Conservation (phyloP, 2,888 invertebrate genomes). For the Liopterus haemorrhoidalis region DNA sequence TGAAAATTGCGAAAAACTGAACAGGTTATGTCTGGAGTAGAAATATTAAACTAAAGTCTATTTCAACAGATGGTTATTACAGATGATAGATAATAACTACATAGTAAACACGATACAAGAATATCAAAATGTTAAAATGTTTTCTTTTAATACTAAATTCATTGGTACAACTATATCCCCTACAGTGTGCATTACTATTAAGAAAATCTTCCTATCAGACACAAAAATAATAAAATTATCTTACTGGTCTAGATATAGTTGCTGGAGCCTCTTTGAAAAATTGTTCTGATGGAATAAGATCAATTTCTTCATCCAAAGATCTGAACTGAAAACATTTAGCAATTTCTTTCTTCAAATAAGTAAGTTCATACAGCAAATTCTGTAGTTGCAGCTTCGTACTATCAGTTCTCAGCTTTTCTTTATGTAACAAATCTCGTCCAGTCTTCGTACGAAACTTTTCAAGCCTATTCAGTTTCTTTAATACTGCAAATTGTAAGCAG, state of each 20-base stretch:
- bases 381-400: slow-evolving; percentile 84
- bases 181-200: not conserved
- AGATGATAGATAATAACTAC: too few relatives aligned
- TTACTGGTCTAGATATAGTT: slow-evolving; percentile 61
- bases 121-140: not conserved
- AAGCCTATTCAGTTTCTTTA: slow-evolving; percentile 84
- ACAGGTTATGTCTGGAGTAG: too few relatives aligned
- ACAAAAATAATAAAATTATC: slow-evolving; percentile 34
- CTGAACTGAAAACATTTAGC: slow-evolving; percentile 88
- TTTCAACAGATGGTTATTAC: too few relatives aligned
- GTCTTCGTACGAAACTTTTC: slow-evolving; percentile 83
- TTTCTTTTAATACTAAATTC: not conserved
- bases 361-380: slow-evolving; percentile 89
- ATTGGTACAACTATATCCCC: not conserved
- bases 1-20: too few relatives aligned
- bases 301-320: slow-evolving; percentile 90
- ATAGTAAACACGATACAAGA: too few relatives aligned
- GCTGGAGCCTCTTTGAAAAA: slow-evolving; percentile 76
- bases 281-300: slow-evolving; percentile 75
- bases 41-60: too few relatives aligned
- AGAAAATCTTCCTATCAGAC: not conserved
- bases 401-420: slow-evolving; percentile 84
- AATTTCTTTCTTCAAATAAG: slow-evolving; percentile 91
- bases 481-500: slow-evolving; percentile 68
- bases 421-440: slow-evolving; percentile 72